Base-by-base conservation (phyloP, 2,888 invertebrate genomes). In the Selenia dentaria region DNA sequence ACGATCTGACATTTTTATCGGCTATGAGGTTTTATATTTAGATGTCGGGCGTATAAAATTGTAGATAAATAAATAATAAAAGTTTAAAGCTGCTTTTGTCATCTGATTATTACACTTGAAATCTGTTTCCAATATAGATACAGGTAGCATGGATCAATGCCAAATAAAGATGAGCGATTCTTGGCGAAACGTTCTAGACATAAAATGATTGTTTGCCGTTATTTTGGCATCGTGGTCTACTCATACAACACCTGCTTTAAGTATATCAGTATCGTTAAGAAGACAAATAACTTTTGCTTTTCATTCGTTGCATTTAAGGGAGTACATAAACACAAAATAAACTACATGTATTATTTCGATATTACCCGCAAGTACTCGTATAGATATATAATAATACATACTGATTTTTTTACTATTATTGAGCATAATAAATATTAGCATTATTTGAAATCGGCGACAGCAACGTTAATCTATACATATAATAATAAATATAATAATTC, bases 131-230 rank as follows among this genome's bases (percentile, higher is more conserved):
- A 44, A 52, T 51, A 48, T 51, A 16, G 33, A 43, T 52, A 55
- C 48, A n/a, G n/a, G 51, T 55, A 48, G 28, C 41, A 27, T 55
- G 57, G 57, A 48, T 29, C 31, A 22, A 42, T 53, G 57, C 57
- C 57, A 55, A 55, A 44, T 33, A 27, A 50, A 39, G 16, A 41
- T 50, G 50, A 45, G 26, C 40, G 52, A 44, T 40, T 46, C 44
- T 38, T 51, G 47, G 45, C 50, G 32, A 46, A 54, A 55, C 25
- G 29, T 34, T 34, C 26, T 26, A 33, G 39, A 49, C 47, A 48
- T 42, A 38, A 50, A 55, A 38, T 47, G 4, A 18, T 18, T 41
- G 32, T 35, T 34, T 11, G 12, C 38, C 24, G 24, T 26, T 18
- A 41, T 33, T 34, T 47, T 43, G 28, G 26, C 29, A n/a, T 33